Percentiles rank a stretch among this genome's conserved stretches.
Evolutionary conservation across 2,113 vertebrate species (phyloP).

Genomic region (Vulpes lagopus): DNA sequence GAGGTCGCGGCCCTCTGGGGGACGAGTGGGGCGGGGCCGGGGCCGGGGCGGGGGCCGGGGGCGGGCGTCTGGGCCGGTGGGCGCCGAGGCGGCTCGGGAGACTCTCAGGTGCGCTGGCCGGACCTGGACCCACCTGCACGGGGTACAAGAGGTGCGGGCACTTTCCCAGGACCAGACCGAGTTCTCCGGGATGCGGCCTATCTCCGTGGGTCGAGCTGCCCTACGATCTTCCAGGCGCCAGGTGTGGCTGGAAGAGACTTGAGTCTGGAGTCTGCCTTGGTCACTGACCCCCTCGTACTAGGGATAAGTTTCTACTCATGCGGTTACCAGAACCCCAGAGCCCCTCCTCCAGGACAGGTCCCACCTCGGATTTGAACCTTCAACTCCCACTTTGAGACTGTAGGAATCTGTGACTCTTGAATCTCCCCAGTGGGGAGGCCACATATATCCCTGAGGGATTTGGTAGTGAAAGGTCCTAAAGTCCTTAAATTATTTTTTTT

Average conservation of each 20-base stretch:
- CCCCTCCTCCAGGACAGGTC: accelerated
- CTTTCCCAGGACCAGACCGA: no score
- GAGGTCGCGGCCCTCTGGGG: not conserved
- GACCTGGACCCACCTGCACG: accelerated
- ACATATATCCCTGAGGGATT: not conserved
- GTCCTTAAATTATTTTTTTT: not conserved
- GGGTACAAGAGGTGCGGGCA: accelerated
- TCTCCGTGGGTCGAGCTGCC: accelerated
- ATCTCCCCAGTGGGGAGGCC: no score
- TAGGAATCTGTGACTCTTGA: not conserved
- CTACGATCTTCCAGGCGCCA: not conserved
- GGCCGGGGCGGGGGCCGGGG: not conserved
- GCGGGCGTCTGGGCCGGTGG: not conserved
- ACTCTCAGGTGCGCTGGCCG: not conserved
- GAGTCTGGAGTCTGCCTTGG: not conserved
- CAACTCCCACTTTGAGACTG: not conserved
- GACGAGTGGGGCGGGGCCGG: not conserved
- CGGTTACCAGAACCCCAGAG: not conserved
- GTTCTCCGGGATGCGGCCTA: not conserved
- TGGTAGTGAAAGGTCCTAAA: not conserved
- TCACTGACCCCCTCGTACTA: accelerated
- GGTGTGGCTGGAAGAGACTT: not conserved
- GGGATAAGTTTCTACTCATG: not conserved
- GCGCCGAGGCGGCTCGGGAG: no score
- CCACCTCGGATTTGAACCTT: not conserved